phyloP scores from a whole-genome alignment of 2,888 invertebrate species.

The Callosobruchus maculatus region DNA sequence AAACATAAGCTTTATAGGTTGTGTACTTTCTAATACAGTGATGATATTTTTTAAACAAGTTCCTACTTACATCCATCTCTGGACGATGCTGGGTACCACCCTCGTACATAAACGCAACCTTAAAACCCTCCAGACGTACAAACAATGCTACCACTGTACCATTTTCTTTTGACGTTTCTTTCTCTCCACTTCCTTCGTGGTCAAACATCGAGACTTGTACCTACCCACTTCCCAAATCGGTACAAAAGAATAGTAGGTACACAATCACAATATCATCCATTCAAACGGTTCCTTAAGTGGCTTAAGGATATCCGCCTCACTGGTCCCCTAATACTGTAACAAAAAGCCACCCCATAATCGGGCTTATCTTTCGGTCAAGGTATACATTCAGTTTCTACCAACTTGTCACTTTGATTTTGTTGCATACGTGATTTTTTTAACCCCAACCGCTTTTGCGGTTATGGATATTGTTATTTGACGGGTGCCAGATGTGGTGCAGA shows the following conservation, averaged over 20 bases:
- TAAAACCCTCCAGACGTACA: too few species aligned
- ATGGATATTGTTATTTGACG: not conserved
- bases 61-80: too few species aligned
- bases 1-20: too few species aligned
- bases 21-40: too few species aligned
- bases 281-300: not conserved
- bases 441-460: not conserved
- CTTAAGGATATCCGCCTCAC: not conserved
- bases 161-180: not conserved
- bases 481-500: not conserved
- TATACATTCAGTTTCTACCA: not conserved
- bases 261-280: not conserved
- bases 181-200: not conserved
- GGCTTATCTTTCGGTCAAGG: not conserved
- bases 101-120: too few species aligned
- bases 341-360: not conserved
- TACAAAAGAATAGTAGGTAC: not conserved
- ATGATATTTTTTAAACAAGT: too few species aligned
- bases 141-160: not conserved
- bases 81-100: too few species aligned
- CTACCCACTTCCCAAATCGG: not conserved
- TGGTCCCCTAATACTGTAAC: not conserved
- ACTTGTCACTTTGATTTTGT: not conserved
- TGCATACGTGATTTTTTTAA: not conserved
- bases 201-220: not conserved